These are phyloP conservation scores for Drosophila fuyamai DNA, from an alignment of 1,140 invertebrate species.

Conservation along the genomic window DNA sequence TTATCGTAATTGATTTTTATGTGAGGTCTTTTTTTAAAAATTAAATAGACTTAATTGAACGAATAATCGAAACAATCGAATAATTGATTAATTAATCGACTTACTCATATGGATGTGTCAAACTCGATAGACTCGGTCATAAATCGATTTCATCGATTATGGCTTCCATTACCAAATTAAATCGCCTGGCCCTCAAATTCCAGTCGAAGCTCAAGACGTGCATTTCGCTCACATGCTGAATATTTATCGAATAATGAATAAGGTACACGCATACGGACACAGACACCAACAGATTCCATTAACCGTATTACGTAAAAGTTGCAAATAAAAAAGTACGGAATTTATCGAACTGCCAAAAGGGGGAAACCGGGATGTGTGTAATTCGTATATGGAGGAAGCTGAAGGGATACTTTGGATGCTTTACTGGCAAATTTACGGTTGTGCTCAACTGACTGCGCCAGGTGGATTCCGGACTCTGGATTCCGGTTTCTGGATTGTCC, in stretches of 20 bases:
- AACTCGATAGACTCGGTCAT: conserved; percentile 4
- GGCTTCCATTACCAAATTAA: conserved; percentile 47
- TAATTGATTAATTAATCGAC: background rate
- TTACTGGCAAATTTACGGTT: conserved; percentile 45
- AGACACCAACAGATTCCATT: conserved; percentile 32
- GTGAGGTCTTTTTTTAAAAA: no score
- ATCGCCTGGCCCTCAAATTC: background rate
- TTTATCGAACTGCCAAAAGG: conserved; percentile 24
- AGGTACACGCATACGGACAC: conserved; percentile 7
- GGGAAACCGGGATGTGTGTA: background rate
- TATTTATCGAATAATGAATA: conserved; percentile 56
- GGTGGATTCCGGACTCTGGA: conserved; percentile 10
- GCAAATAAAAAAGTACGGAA: conserved; percentile 41
- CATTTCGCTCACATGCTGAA: conserved; percentile 37
- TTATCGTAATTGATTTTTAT: no score
- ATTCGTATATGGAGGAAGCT: conserved; percentile 1
- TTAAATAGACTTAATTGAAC: no score
- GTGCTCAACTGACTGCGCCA: conserved; percentile 42
- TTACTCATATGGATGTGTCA: background rate
- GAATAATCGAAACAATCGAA: background rate
- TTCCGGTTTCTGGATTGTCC: background rate
- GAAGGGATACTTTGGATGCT: conserved; percentile 32
- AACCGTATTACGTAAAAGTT: conserved; percentile 48
- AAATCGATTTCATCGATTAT: conserved; percentile 26
- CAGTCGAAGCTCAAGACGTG: conserved; percentile 27